A percentile compares a stretch with the other conserved stretches of the same genome.
Conservation (phyloP, 2,797 vertebrate species). For the Characodon lateralis region DNA sequence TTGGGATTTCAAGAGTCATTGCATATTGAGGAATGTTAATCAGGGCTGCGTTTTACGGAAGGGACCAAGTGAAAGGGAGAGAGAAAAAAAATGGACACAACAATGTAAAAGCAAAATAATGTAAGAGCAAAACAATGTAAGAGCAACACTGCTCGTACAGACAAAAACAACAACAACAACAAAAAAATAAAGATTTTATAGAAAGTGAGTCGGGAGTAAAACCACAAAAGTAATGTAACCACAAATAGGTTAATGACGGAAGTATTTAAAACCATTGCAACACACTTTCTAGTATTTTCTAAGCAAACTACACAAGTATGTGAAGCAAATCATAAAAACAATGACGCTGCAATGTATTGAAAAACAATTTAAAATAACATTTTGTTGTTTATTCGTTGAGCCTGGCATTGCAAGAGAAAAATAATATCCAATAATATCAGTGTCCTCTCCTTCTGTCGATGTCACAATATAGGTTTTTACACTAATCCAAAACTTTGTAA, state of each 20-base stretch:
- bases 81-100: not conserved
- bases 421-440: not conserved
- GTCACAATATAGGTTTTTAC: not conserved
- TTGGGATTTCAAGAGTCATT: constrained; percentile 15
- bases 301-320: not conserved
- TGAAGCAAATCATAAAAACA: not conserved
- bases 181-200: not conserved
- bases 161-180: no score
- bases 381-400: not conserved
- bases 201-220: not conserved
- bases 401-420: not conserved
- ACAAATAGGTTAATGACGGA: not conserved
- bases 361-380: not conserved
- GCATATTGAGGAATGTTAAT: not conserved
- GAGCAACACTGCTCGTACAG: not conserved
- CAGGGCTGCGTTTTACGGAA: not conserved
- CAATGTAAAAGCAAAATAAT: not conserved
- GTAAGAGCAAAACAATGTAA: not conserved
- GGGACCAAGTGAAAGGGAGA: no score
- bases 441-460: not conserved
- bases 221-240: not conserved
- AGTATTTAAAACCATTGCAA: not conserved
- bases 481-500: not conserved
- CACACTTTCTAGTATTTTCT: not conserved
- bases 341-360: not conserved